These are phyloP conservation scores for Netelia melanura DNA, from an alignment of 2,888 invertebrate genomes.

Conservation along the genomic window DNA sequence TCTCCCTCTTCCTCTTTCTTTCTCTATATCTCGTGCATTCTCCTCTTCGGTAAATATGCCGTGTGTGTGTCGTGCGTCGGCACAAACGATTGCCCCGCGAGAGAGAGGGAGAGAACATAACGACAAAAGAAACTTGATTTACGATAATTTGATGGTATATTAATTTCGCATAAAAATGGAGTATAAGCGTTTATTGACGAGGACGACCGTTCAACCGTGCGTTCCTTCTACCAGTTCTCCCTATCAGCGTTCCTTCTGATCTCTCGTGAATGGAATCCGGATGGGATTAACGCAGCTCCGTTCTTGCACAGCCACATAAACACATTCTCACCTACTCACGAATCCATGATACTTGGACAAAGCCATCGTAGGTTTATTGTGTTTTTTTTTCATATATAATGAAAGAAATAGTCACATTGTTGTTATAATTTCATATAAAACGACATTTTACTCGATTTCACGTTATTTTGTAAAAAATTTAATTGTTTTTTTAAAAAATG, in stretches of 20 bases:
- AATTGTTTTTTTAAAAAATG: not conserved
- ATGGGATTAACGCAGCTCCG: conserved; percentile 46
- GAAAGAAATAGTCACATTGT: not conserved
- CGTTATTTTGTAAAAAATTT: not conserved
- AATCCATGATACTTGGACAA: not conserved
- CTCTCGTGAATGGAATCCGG: conserved; percentile 61
- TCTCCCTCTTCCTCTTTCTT: conserved; percentile 48
- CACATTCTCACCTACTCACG: not conserved
- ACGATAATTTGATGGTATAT: conserved; percentile 69
- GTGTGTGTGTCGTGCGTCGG: conserved; percentile 30
- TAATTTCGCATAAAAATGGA: conserved; percentile 68
- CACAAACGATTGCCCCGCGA: conserved; percentile 19
- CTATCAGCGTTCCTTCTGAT: conserved; percentile 10
- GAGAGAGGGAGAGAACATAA: conserved; percentile 19
- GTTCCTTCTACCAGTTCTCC: conserved; percentile 27
- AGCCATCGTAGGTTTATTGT: not conserved
- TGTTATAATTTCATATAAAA: not conserved
- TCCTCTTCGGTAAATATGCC: conserved; percentile 65
- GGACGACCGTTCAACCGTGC: conserved; percentile 39
- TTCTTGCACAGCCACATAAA: conserved; percentile 12
- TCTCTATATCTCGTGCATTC: conserved; percentile 48
- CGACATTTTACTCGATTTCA: not conserved
- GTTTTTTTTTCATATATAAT: not conserved
- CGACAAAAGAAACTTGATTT: conserved; percentile 68
- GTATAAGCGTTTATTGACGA: conserved; percentile 57